A percentile compares a stretch with the other conserved stretches of the same genome.
These are phyloP conservation scores for Amphilophus citrinellus DNA, from an alignment of 2,113 vertebrate species.

Conservation along the genomic window DNA sequence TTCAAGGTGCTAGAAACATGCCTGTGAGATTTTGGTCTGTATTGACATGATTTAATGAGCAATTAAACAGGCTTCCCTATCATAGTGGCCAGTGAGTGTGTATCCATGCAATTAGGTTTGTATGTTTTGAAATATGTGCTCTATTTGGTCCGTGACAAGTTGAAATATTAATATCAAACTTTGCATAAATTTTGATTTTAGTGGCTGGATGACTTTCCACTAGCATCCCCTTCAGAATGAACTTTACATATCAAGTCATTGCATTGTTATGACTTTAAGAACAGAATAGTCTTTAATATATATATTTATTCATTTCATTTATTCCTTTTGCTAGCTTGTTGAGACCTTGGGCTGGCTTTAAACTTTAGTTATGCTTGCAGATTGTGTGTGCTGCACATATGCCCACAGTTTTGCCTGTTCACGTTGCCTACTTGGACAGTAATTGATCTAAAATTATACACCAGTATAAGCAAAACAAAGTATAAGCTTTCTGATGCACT, in stretches of 20 bases:
- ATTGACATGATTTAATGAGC: neutral
- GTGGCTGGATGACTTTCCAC: neutral
- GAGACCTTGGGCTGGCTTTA: neutral
- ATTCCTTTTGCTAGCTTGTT: neutral
- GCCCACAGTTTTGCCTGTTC: neutral
- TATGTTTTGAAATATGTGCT: neutral
- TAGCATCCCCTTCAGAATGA: neutral
- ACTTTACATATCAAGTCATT: neutral
- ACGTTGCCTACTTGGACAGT: neutral
- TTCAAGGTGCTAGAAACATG: too few relatives aligned
- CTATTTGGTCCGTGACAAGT: neutral
- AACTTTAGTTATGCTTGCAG: neutral
- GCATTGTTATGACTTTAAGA: neutral
- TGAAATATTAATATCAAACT: neutral
- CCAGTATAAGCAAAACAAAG: conserved; percentile 7
- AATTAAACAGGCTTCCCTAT: neutral
- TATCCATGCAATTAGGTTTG: neutral
- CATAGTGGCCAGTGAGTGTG: neutral
- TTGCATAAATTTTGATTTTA: neutral
- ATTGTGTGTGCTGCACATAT: neutral
- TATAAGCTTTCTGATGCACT: conserved; percentile 12
- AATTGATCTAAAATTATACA: neutral
- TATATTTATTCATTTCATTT: neutral
- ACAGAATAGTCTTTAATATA: neutral
- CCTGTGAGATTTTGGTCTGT: too few relatives aligned